Percentiles rank a stretch among this genome's conserved stretches.
phyloP scores from a whole-genome alignment of 1,140 invertebrate species.

The Neomicropteryx cornuta region DNA sequence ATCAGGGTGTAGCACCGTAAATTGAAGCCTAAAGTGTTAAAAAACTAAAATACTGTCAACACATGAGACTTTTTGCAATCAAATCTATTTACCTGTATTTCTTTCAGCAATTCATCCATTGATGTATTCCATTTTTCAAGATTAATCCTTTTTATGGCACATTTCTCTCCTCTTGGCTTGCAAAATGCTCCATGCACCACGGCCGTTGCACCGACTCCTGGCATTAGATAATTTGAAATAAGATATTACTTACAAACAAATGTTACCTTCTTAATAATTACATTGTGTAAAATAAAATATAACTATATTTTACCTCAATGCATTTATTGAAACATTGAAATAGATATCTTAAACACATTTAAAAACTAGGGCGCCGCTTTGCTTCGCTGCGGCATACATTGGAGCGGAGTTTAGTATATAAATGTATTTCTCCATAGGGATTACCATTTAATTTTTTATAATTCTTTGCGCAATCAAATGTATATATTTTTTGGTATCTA shows the following conservation, averaged over 20 bases:
- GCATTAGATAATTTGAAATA: too few relatives aligned
- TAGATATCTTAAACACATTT: background rate
- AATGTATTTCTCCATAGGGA: too few relatives aligned
- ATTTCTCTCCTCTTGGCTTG: constrained; percentile 83
- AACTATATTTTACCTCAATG: background rate
- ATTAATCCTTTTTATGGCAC: constrained; percentile 97
- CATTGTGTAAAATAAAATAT: background rate
- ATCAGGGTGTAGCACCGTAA: too few relatives aligned
- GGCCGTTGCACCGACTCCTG: constrained; percentile 89
- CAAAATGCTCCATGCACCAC: constrained; percentile 89
- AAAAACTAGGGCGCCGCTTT: background rate
- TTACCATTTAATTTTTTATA: too few relatives aligned
- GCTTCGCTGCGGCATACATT: too few relatives aligned
- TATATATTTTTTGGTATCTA: too few relatives aligned
- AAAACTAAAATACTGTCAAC: background rate
- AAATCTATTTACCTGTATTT: constrained; percentile 48
- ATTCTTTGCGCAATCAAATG: too few relatives aligned
- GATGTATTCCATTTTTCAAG: constrained; percentile 99
- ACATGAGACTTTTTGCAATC: background rate
- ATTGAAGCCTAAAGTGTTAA: constrained; percentile 4
- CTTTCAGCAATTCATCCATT: constrained; percentile 93
- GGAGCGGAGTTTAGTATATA: too few relatives aligned
- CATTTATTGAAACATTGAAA: background rate
- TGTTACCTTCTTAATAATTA: constrained; percentile 14
- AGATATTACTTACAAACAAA: too few relatives aligned